Percentiles rank a stretch among this genome's conserved stretches.
Evolutionary conservation across 1,140 invertebrate species (phyloP).

Genomic region (Aphelinus certus): DNA sequence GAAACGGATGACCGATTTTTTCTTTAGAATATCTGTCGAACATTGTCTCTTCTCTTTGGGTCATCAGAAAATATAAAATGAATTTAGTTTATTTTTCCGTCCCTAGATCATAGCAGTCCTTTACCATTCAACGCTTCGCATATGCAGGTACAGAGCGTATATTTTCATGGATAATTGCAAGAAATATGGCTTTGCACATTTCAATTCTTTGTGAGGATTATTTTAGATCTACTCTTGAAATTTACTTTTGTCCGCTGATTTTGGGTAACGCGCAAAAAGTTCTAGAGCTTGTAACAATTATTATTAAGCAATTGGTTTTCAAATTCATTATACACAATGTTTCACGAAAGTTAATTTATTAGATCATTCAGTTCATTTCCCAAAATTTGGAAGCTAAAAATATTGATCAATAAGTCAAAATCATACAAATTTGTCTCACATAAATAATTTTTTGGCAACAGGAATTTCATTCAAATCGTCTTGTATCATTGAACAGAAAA

Average conservation of each 20-base stretch:
- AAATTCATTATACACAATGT: not conserved
- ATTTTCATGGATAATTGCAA: conserved; percentile 8
- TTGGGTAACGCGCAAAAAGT: not conserved
- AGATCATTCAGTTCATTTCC: not conserved
- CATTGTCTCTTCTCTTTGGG: not conserved
- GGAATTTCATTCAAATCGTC: conserved; percentile 10
- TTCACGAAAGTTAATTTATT: not conserved
- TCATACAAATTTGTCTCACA: too few species aligned
- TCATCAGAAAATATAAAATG: conserved; percentile 30
- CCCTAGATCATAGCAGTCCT: not conserved
- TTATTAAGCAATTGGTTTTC: not conserved
- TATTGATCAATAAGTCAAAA: too few species aligned
- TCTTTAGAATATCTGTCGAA: conserved; percentile 31
- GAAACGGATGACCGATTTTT: conserved; percentile 34
- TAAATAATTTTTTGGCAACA: conserved; percentile 1
- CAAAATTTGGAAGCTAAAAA: conserved; percentile 12
- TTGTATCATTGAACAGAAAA: not conserved
- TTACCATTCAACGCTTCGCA: not conserved
- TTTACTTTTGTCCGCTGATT: not conserved
- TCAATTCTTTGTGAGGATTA: not conserved
- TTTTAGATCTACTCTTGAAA: conserved; percentile 10
- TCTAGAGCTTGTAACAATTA: not conserved
- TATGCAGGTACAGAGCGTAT: conserved; percentile 25
- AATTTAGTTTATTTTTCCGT: conserved; percentile 17
- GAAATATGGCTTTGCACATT: not conserved